These are phyloP conservation scores for Cybosia mesomella DNA, from an alignment of 2,888 invertebrate genomes.

Conservation along the genomic window DNA sequence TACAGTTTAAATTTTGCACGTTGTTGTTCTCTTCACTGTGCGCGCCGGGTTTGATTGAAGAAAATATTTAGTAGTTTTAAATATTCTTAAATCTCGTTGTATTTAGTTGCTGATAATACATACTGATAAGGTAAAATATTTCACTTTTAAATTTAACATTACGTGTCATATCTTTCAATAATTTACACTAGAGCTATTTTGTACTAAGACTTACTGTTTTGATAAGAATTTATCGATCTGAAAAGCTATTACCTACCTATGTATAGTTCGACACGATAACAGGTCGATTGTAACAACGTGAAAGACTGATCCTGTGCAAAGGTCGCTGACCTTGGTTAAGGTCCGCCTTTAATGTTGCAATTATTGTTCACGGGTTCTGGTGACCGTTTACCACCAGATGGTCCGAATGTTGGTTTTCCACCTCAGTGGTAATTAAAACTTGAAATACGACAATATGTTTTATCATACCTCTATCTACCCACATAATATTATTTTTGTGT, in stretches of 20 bases:
- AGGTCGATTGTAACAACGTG: background rate
- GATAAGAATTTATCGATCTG: conserved; percentile 4
- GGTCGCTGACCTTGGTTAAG: background rate
- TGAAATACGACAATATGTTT: background rate
- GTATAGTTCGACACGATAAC: background rate
- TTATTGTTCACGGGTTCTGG: background rate
- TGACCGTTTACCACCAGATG: background rate
- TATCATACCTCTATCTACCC: background rate
- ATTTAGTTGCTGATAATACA: background rate
- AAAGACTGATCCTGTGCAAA: background rate
- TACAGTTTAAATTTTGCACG: no score
- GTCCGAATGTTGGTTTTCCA: background rate
- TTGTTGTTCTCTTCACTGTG: background rate
- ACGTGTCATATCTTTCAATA: background rate
- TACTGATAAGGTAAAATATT: conserved; percentile 1
- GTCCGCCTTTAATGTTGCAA: background rate
- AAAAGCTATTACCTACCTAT: background rate
- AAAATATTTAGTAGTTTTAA: background rate
- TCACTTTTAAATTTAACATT: background rate
- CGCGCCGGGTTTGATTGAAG: background rate
- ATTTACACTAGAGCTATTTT: background rate
- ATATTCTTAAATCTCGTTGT: background rate
- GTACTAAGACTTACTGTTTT: background rate
- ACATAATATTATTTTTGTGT: conserved; percentile 6
- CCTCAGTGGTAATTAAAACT: background rate